Evolutionary conservation across 2,113 vertebrate species (phyloP), one percentile per base, ranked within the genome.

Genomic region (Genyomyrus donnyi): DNA sequence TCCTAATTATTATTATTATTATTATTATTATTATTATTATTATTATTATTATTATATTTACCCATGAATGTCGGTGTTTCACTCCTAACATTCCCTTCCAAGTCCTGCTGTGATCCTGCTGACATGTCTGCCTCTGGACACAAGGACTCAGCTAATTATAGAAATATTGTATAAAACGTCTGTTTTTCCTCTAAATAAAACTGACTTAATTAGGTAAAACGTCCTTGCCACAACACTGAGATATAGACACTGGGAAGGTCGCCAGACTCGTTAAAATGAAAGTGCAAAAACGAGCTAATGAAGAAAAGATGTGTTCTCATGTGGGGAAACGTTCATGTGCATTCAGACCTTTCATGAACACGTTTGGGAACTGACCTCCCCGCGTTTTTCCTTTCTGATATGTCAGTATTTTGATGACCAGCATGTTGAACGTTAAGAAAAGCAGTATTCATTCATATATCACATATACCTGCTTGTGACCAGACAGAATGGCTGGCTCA

Each of bases 191-290:
- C 58, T 83, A 49, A 89, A 52, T 53, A 80, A 80, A 49, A 74
- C 24, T 39, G 46, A 21, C 17, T 53, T 80, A 80, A 89, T 89
- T 80, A 8, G 46, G 42, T 83, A 80, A 89, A 35, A 70, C 19
- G 70, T 80, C 88, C 70, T 31, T 49, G 66, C 88, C 70, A 89
- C 49, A 80, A 21, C n/a, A 53, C 88, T 88, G n/a, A 74, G 49
- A 80, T 80, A 80, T 62, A 83, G 48, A 58, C 49, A 53, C 77
- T 89, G 50, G 77, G 89, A 58, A 39, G 77, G 70, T 17, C 39
- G 46, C 88, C 52, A n/a, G 35, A 77, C 89, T 85, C n/a, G 89
- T 89, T 89, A 85, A 89, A 89, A 84, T n/a, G 31, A 80, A 89
- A 46, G 88, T 53, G 74, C 89, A 56, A 85, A 89, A 85, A 58